Percentiles rank a stretch among this genome's conserved stretches.
Conservation (phyloP, 2,113 vertebrate species). For the Probosciger aterrimus region DNA sequence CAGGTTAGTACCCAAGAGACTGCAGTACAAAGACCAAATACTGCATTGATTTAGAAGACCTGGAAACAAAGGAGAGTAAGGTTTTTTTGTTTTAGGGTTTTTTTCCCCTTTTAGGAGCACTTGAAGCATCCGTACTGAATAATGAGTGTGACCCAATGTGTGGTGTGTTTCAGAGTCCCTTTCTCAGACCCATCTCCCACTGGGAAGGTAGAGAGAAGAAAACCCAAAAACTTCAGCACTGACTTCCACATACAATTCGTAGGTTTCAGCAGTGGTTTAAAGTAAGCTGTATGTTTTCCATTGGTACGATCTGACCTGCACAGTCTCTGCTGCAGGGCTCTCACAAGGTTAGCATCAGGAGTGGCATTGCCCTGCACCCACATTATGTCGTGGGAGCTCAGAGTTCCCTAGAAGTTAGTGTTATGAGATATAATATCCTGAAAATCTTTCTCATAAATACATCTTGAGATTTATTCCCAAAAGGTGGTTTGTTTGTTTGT, state of each 20-base stretch:
- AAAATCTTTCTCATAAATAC: background rate
- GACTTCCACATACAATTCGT: background rate
- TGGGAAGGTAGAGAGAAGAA: background rate
- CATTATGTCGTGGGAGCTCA: accelerated
- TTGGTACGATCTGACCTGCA: accelerated
- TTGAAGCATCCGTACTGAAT: accelerated
- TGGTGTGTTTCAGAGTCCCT: background rate
- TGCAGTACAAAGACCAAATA: background rate
- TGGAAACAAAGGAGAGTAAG: background rate
- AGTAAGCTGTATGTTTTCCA: accelerated
- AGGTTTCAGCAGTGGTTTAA: background rate
- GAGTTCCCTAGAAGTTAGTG: background rate
- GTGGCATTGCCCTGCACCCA: background rate
- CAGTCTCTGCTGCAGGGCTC: background rate
- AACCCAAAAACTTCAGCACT: background rate
- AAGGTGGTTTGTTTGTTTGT: background rate
- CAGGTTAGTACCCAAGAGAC: background rate
- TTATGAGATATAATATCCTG: background rate
- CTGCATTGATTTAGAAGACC: background rate
- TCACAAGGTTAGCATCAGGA: background rate
- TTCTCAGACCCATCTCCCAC: background rate
- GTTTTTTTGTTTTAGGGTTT: accelerated
- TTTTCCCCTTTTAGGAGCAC: background rate
- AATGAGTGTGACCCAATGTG: background rate
- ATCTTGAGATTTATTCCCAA: background rate